Evolutionary conservation across 2,113 vertebrate species (phyloP), one percentile per base, ranked within the genome.

Genomic region (Daphoenositta chrysoptera): DNA sequence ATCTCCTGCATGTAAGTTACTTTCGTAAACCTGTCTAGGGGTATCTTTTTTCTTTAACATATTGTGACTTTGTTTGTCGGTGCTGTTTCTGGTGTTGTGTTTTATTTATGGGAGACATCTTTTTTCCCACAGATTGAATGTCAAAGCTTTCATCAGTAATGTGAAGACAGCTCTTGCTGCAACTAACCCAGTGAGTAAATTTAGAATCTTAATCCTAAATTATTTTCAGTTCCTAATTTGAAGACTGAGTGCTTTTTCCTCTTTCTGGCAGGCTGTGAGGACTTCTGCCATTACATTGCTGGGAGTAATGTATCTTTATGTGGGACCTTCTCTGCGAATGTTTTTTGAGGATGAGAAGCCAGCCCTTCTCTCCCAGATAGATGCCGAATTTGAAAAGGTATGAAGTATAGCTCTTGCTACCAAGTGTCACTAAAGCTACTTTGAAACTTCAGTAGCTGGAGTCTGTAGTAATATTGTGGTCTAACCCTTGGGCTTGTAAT

Each of bases 271-370:
- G 99, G 99, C 98, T 66, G 98, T 99, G 23, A 98, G 99, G 86
- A 99, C 98, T 7, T 98, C 99, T 27, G 99, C 99, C 39, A 99
- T 99, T 83, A 96, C 99, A 23, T 96, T 99, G 78, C 98, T 99
- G 71, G 99, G 99, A 17, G 99, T 99, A 72, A 99, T 99, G 99
- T 99, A 98, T 93, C 98, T 99, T 45, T 99, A 99, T 95, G 99
- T 99, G 98, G 99, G 99, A 28, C 98, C 99, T 28, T 98, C 99
- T 30, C 97, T 99, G 42, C 97, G 99, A 56, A 99, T 99, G 98
- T 99, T 99, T 97, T 99, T 99, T 96, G 99, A 99, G 82, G 99
- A 99, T 85, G 99, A 99, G 95, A 99, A 99, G 61, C 99, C 99
- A 31, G 99, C 99, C 30, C 98, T 99, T 47, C 98, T 99, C 20